phyloP scores from a whole-genome alignment of 1,140 invertebrate species.

The Oedothorax gibbosus region DNA sequence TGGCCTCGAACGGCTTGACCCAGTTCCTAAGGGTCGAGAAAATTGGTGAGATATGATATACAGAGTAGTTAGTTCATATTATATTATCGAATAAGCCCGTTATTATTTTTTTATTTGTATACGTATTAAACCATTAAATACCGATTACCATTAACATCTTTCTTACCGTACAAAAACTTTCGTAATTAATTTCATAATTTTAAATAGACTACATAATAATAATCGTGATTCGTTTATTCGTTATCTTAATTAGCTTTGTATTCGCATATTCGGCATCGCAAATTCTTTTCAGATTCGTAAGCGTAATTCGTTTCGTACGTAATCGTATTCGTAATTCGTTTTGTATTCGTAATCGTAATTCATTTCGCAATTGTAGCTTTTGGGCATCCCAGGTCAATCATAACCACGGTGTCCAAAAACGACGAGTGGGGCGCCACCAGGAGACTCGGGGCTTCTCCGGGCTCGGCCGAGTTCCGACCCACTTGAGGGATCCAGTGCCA shows the following conservation, averaged over 20 bases:
- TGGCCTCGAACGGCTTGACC: slow-evolving; percentile 59
- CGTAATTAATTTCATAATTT: neutral
- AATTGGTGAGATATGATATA: neutral
- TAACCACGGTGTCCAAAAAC: slow-evolving; percentile 88
- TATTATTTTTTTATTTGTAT: neutral
- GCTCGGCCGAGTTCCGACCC: slow-evolving; percentile 74
- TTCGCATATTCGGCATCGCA: too few relatives aligned
- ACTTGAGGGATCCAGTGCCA: slow-evolving; percentile 81
- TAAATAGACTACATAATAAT: too few relatives aligned
- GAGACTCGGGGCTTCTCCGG: slow-evolving; percentile 84
- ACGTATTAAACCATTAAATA: neutral
- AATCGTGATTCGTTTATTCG: too few relatives aligned
- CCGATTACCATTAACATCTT: neutral
- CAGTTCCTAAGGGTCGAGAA: neutral
- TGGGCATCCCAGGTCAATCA: slow-evolving; percentile 82
- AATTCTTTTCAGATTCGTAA: too few relatives aligned
- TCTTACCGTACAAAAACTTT: neutral
- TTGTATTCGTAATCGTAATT: too few relatives aligned
- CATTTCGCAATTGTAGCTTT: too few relatives aligned
- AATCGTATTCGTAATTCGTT: too few relatives aligned
- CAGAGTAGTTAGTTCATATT: neutral
- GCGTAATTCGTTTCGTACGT: too few relatives aligned
- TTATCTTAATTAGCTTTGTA: too few relatives aligned
- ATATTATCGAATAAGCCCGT: neutral
- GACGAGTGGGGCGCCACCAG: slow-evolving; percentile 91